Conservation (phyloP, 92 coral and sea anemone genomes). For the Scolanthus callimorphus region DNA sequence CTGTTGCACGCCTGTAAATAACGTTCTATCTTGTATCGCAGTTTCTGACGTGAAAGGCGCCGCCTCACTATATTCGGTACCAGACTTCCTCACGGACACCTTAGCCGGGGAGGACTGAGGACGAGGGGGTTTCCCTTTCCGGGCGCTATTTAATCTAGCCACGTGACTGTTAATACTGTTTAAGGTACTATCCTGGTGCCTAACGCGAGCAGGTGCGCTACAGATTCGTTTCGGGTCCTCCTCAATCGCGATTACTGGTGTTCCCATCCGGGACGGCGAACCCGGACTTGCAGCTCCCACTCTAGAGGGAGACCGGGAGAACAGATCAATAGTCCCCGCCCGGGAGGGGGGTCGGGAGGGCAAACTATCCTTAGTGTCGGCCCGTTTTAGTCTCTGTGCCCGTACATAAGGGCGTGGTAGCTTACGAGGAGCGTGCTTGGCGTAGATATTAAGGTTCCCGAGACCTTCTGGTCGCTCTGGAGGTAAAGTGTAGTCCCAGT, state of each 20-base stretch:
- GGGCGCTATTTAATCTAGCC: constrained; percentile 62
- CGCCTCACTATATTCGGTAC: constrained; percentile 31
- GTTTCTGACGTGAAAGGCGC: constrained; percentile 39
- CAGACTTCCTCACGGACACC: constrained; percentile 32
- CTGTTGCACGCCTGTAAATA: constrained; percentile 50
- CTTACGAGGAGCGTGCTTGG: constrained; percentile 69
- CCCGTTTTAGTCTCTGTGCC: constrained; percentile 92
- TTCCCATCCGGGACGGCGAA: background rate
- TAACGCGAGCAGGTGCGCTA: constrained; percentile 87
- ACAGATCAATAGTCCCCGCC: constrained; percentile 4
- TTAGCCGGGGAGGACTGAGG: constrained; percentile 95
- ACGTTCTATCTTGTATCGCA: constrained; percentile 39
- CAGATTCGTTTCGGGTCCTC: constrained; percentile 47
- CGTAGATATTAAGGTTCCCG: constrained; percentile 66
- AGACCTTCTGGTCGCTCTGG: constrained; percentile 95
- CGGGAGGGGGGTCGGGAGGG: constrained; percentile 75
- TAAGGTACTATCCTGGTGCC: constrained; percentile 68
- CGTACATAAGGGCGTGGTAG: constrained; percentile 88
- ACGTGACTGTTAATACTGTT: constrained; percentile 82
- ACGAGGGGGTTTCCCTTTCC: constrained; percentile 44
- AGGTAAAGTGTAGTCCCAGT: constrained; percentile 79
- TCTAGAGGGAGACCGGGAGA: constrained; percentile 4
- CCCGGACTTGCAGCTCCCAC: no score
- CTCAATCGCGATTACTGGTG: background rate
- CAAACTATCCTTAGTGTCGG: constrained; percentile 76